phyloP scores from a whole-genome alignment of 2,888 invertebrate genomes.

The Troilus luridus region DNA sequence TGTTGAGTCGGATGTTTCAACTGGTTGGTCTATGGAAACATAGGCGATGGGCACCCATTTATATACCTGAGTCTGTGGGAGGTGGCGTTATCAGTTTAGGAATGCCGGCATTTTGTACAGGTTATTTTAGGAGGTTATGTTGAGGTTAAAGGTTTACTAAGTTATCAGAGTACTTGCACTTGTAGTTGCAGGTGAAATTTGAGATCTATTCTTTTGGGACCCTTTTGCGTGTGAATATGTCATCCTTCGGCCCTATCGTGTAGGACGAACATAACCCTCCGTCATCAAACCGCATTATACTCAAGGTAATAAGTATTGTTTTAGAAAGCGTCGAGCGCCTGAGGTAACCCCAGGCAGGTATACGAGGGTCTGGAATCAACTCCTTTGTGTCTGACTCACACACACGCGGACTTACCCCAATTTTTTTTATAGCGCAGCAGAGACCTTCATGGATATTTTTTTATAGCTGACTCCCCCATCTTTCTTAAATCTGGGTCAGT shows the following conservation, averaged over 20 bases:
- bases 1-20: not conserved
- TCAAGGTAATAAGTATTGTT: not conserved
- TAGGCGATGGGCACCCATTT: not conserved
- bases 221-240: conserved; percentile 1
- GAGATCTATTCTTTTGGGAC: not conserved
- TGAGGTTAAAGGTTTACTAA: no score
- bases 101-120: not conserved
- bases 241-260: not conserved
- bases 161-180: no score
- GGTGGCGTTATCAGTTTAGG: not conserved
- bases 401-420: not conserved
- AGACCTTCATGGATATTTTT: not conserved
- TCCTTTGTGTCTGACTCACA: not conserved
- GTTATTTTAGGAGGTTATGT: no score
- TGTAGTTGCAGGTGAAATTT: not conserved
- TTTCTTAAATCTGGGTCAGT: conserved; percentile 3
- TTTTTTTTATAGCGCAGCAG: not conserved
- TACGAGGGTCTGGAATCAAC: not conserved
- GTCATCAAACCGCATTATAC: conserved; percentile 23
- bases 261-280: not conserved
- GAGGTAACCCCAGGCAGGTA: not conserved
- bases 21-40: not conserved
- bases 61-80: not conserved
- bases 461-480: not conserved
- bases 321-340: not conserved